A percentile compares a stretch with the other conserved stretches of the same genome.
These are phyloP conservation scores for Chrysoperla carnea DNA, from an alignment of 1,140 invertebrate genomes.

Conservation along the genomic window DNA sequence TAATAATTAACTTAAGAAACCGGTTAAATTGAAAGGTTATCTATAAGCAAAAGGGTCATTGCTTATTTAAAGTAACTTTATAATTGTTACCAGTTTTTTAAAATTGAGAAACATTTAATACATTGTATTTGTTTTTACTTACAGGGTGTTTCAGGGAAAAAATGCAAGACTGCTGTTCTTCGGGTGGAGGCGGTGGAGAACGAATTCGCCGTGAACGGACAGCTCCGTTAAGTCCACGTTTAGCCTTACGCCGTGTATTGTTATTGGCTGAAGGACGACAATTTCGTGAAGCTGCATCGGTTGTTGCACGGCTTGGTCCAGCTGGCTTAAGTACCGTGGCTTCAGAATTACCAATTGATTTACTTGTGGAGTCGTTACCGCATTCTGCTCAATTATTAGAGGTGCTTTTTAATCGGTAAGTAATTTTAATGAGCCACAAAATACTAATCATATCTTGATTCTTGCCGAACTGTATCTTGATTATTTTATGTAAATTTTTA, in stretches of 20 bases:
- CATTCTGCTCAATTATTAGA: slow-evolving; percentile 71
- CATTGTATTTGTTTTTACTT: too few relatives aligned
- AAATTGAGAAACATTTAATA: too few relatives aligned
- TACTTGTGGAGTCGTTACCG: slow-evolving; percentile 73
- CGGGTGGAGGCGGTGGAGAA: slow-evolving; percentile 13
- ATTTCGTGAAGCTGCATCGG: slow-evolving; percentile 59
- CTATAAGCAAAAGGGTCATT: too few relatives aligned
- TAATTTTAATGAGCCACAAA: neutral
- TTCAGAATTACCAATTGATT: slow-evolving; percentile 65
- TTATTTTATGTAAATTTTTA: too few relatives aligned
- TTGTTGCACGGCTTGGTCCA: slow-evolving; percentile 53
- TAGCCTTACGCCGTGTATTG: slow-evolving; percentile 52
- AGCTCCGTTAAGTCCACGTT: slow-evolving; percentile 38
- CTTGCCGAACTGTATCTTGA: too few relatives aligned
- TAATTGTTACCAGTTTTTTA: too few relatives aligned
- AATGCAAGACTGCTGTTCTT: slow-evolving; percentile 2
- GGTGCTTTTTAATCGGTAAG: slow-evolving; percentile 59
- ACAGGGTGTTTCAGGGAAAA: neutral
- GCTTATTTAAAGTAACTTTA: too few relatives aligned
- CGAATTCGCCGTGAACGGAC: slow-evolving; percentile 16
- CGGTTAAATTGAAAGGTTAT: too few relatives aligned
- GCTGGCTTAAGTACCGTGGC: slow-evolving; percentile 53
- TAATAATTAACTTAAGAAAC: too few relatives aligned
- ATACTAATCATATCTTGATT: too few relatives aligned
- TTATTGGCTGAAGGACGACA: slow-evolving; percentile 60